Evolutionary conservation across 1,140 invertebrate genomes (phyloP).

Genomic region (Drosophila nigrodunni): DNA sequence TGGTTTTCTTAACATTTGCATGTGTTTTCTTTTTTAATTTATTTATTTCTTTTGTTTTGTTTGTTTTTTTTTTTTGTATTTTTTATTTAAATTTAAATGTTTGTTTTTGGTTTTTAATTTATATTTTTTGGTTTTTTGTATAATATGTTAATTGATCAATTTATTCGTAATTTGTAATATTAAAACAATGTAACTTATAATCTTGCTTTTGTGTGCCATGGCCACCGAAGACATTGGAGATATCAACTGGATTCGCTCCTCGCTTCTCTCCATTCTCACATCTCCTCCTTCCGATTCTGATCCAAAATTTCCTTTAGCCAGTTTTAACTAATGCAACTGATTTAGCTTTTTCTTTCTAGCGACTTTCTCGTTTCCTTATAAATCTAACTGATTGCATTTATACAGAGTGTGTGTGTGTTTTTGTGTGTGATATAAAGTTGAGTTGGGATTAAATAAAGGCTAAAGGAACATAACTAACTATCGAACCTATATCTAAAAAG

Average conservation of each 20-base stretch:
- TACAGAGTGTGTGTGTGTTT: constrained; percentile 68
- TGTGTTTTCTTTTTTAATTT: constrained; percentile 28
- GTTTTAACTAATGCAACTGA: constrained; percentile 54
- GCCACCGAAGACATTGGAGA: constrained; percentile 15
- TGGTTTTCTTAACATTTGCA: constrained; percentile 46
- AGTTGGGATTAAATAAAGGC: constrained; percentile 33
- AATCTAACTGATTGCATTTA: constrained; percentile 84
- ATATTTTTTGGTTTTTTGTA: constrained; percentile 49
- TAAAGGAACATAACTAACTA: constrained; percentile 22
- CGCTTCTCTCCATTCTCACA: neutral
- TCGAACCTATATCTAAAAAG: constrained; percentile 13
- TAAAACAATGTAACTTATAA: constrained; percentile 81
- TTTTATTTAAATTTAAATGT: constrained; percentile 42
- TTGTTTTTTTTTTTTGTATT: constrained; percentile 17
- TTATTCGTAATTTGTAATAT: constrained; percentile 81
- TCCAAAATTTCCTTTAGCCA: constrained; percentile 36
- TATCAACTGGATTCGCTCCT: neutral
- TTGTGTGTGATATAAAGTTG: constrained; percentile 49
- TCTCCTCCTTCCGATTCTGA: constrained; percentile 7
- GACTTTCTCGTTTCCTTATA: constrained; percentile 62
- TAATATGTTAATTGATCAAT: constrained; percentile 82
- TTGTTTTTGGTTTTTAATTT: constrained; percentile 5
- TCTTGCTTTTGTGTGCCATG: constrained; percentile 50
- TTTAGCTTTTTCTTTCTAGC: constrained; percentile 21
- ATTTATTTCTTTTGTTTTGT: constrained; percentile 19